Evolutionary conservation across 2,888 invertebrate genomes (phyloP).

Genomic region (Drosophila flavopinicola): DNA sequence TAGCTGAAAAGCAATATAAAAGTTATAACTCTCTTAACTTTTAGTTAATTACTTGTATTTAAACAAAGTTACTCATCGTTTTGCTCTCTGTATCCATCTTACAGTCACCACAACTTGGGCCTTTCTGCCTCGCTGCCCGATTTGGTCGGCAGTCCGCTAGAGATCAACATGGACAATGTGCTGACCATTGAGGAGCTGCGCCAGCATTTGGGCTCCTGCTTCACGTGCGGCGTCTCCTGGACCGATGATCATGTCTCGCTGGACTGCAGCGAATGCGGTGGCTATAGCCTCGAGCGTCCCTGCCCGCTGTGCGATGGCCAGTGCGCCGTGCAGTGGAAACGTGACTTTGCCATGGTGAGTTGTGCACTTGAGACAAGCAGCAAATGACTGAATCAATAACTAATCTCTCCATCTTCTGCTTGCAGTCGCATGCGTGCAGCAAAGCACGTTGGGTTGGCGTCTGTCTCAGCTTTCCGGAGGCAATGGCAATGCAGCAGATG

Average conservation of each 20-base stretch:
- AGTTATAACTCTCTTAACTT: background rate
- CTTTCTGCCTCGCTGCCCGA: constrained; percentile 84
- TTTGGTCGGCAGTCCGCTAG: constrained; percentile 83
- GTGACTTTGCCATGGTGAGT: constrained; percentile 91
- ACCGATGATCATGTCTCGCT: constrained; percentile 90
- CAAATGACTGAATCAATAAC: background rate
- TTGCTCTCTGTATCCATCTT: constrained; percentile 44
- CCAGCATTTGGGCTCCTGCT: constrained; percentile 89
- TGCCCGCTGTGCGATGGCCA: constrained; percentile 91
- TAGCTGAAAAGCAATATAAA: background rate
- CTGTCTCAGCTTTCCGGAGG: constrained; percentile 85
- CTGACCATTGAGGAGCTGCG: constrained; percentile 90
- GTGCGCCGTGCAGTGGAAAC: constrained; percentile 89
- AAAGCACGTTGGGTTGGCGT: constrained; percentile 90
- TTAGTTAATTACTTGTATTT: background rate
- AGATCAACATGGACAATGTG: constrained; percentile 85
- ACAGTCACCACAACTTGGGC: constrained; percentile 83
- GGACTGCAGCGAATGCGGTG: constrained; percentile 92
- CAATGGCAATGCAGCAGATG: constrained; percentile 63
- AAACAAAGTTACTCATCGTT: constrained; percentile 25
- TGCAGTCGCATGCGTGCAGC: constrained; percentile 89
- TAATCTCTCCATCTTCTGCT: constrained; percentile 41
- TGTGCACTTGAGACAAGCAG: background rate
- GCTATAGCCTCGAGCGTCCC: constrained; percentile 90
- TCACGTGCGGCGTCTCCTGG: constrained; percentile 93